Evolutionary conservation across 2,888 invertebrate species (phyloP), one percentile per base, ranked within the genome.

Genomic region (Tineola bisselliella): DNA sequence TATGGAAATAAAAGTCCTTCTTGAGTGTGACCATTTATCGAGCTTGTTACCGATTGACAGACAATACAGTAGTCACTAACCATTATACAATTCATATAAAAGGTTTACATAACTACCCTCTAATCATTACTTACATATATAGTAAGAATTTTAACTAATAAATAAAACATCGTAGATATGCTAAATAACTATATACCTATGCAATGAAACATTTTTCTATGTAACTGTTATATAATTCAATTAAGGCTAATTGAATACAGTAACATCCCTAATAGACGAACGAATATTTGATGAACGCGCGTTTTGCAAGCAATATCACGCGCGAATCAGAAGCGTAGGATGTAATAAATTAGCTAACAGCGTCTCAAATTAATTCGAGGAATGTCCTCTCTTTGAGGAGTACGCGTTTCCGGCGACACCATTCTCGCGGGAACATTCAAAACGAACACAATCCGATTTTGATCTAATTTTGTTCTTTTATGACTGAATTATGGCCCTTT

Each of bases 361-460:
- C 83, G 76, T 80, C 82, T 86, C 86, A 87, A 86, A 88, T 87
- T 87, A 87, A 87, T 87, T 79, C 80, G 73, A 75, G 80, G 84
- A 87, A 87, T 84, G 80, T 76, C 70, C 70, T 66, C 73, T 72
- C 71, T 74, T 48, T 48, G 48, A 48, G 48, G n/a, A 15, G 8
- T 48, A 15, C 48, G 15, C 6, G 48, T 48, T 48, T 48, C 48
- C 48, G 48, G 48, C 8, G 13, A 13, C 17, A 17, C 15, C 10
- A 48, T 17, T 48, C 48, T 48, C n/a, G 44, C n/a, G 5, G 10
- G 31, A 31, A 10, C n/a, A 13, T 44, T 13, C 1, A 17, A 48
- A 15, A 17, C 48, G 25, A 25, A 25, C 25, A 25, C 25, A 25
- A 25, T 25, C 6, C 25, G 48, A 15, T 48, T 48, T 48, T 17